Percentiles rank a stretch among this genome's conserved stretches.
phyloP scores from a whole-genome alignment of 2,113 vertebrate species.

The Oryctolagus cuniculus region mOryCun1.1 NC_091443.1:64428501-64429000 shows the following conservation, averaged over 20 bases:
- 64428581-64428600: too few relatives aligned
- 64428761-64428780: constrained; percentile 48
- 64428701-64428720: constrained; percentile 26
- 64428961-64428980: too few relatives aligned
- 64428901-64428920: neutral
- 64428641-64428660: too few relatives aligned
- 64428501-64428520: too few relatives aligned
- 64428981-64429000: too few relatives aligned
- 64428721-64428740: constrained; percentile 42
- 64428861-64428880: neutral
- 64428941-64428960: neutral
- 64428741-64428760: neutral
- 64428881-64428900: neutral
- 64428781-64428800: neutral
- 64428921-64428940: constrained; percentile 11
- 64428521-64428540: too few relatives aligned
- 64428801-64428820: constrained; percentile 35
- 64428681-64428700: too few relatives aligned
- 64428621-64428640: too few relatives aligned
- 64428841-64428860: neutral
- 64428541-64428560: too few relatives aligned
- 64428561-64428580: too few relatives aligned
- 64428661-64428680: too few relatives aligned
- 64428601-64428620: too few relatives aligned
- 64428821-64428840: neutral